phyloP scores from a whole-genome alignment of 2,888 invertebrate species.

The Drosophila barbarae region DNA sequence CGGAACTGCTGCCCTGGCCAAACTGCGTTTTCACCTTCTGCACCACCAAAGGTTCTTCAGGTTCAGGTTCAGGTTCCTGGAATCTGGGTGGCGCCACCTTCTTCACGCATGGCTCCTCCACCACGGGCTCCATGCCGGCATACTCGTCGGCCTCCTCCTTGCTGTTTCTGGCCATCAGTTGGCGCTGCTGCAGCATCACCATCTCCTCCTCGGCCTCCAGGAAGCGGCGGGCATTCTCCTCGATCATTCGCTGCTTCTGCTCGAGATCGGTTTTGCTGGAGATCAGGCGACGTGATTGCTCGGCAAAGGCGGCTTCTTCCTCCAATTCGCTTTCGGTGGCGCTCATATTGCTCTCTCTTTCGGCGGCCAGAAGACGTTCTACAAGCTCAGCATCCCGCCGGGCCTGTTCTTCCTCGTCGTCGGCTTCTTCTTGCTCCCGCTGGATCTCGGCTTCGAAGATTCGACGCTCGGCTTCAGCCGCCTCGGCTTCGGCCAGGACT shows the following conservation, averaged over 20 bases:
- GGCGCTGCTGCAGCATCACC: constrained; percentile 72
- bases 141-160: constrained; percentile 52
- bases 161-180: constrained; percentile 53
- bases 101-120: constrained; percentile 67
- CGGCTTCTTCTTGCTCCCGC: constrained; percentile 42
- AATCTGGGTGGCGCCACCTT: constrained; percentile 58
- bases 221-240: constrained; percentile 75
- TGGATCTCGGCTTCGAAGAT: constrained; percentile 46
- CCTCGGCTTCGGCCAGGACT: constrained; percentile 48
- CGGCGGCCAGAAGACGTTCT: constrained; percentile 59
- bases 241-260: constrained; percentile 68
- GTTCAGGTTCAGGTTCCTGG: constrained; percentile 34
- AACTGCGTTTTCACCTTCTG: constrained; percentile 77
- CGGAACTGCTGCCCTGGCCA: constrained; percentile 67
- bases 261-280: constrained; percentile 53
- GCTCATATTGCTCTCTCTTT: constrained; percentile 59
- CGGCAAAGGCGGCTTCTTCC: constrained; percentile 52
- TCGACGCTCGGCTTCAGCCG: constrained; percentile 43
- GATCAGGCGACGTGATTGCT: constrained; percentile 48
- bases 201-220: constrained; percentile 78
- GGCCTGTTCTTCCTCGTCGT: constrained; percentile 52
- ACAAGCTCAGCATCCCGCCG: constrained; percentile 59
- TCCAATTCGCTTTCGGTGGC: constrained; percentile 64
- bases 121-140: constrained; percentile 61
- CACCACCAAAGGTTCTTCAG: constrained; percentile 54